A percentile compares a stretch with the other conserved stretches of the same genome.
phyloP scores from a whole-genome alignment of 2,888 invertebrate species.

The Crematogaster levior region DNA sequence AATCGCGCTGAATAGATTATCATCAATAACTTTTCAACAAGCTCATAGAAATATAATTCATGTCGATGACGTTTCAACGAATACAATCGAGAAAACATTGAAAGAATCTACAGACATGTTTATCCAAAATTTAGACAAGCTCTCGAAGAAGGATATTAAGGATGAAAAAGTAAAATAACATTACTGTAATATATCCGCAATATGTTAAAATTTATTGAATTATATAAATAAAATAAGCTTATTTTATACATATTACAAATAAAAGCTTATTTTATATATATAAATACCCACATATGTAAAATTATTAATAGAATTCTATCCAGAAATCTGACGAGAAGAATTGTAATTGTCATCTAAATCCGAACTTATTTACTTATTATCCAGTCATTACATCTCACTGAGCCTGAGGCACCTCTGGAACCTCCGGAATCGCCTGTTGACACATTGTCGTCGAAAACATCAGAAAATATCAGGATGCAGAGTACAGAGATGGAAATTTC shows the following conservation, averaged over 20 bases:
- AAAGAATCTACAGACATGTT: slow-evolving; percentile 42
- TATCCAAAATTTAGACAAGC: slow-evolving; percentile 50
- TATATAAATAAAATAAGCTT: neutral
- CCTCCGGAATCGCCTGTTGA: neutral
- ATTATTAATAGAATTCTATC: neutral
- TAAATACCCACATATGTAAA: neutral
- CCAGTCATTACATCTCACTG: neutral
- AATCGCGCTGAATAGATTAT: slow-evolving; percentile 14
- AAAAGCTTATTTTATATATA: no score
- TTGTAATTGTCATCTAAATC: slow-evolving; percentile 10
- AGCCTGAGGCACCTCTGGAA: neutral
- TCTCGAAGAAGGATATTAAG: slow-evolving; percentile 38
- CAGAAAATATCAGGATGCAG: slow-evolving; percentile 71
- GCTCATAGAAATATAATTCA: slow-evolving; percentile 9
- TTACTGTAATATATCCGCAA: neutral
- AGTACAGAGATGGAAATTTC: slow-evolving; percentile 68
- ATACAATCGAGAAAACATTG: slow-evolving; percentile 30
- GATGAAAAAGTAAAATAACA: slow-evolving; percentile 18
- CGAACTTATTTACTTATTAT: neutral
- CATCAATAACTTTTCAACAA: slow-evolving; percentile 2
- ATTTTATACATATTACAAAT: no score
- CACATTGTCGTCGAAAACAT: slow-evolving; percentile 14
- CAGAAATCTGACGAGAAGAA: neutral
- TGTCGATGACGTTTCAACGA: neutral
- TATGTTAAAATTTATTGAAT: slow-evolving; percentile 1